Conservation (phyloP, 2,113 vertebrate genomes). For the Spea bombifrons region DNA sequence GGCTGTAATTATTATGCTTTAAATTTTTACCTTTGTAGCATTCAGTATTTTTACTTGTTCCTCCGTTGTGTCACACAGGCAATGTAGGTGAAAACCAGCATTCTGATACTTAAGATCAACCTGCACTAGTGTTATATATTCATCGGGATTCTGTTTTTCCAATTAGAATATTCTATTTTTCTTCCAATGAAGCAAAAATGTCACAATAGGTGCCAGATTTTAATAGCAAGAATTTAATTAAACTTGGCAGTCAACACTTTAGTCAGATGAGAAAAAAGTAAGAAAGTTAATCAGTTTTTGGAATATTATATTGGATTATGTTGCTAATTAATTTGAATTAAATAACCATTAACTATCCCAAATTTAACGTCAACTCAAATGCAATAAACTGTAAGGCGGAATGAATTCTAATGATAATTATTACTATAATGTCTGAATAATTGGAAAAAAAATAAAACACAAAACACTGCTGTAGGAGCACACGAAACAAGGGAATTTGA, state of each 20-base stretch:
- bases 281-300: slow-evolving; percentile 46
- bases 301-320: slow-evolving; percentile 47
- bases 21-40: neutral
- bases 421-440: neutral
- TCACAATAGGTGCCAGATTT: slow-evolving; percentile 48
- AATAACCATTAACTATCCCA: slow-evolving; percentile 44
- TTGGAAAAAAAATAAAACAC: neutral
- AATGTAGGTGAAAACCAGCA: slow-evolving; percentile 25
- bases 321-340: slow-evolving; percentile 48
- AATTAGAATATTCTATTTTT: slow-evolving; percentile 45
- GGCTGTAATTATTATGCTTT: neutral
- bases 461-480: neutral
- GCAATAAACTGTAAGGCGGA: slow-evolving; percentile 39
- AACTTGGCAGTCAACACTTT: slow-evolving; percentile 44
- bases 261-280: slow-evolving; percentile 34
- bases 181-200: slow-evolving; percentile 40
- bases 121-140: slow-evolving; percentile 18
- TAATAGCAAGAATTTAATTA: slow-evolving; percentile 46
- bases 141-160: slow-evolving; percentile 35
- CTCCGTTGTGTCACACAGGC: neutral
- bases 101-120: slow-evolving; percentile 22
- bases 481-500: too few species aligned
- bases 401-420: slow-evolving; percentile 18
- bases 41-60: slow-evolving; percentile 12
- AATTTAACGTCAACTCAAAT: slow-evolving; percentile 41